These are phyloP conservation scores for Litoditis marina DNA, from an alignment of 2,888 invertebrate species.

Conservation along the genomic window DNA sequence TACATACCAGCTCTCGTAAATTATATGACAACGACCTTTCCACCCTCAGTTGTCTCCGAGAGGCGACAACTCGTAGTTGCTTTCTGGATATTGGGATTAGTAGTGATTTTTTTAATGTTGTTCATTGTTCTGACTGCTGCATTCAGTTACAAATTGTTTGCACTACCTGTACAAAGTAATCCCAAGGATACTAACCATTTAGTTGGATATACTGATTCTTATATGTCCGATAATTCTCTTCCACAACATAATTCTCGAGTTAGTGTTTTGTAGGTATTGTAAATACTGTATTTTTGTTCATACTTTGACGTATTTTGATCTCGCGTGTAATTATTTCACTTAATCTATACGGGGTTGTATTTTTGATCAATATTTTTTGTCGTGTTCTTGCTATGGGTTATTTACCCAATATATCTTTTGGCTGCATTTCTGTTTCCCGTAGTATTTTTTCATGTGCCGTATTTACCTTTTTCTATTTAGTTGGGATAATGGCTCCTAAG, in stretches of 20 bases:
- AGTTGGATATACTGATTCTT: slow-evolving; percentile 22
- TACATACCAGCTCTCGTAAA: slow-evolving; percentile 59
- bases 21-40: slow-evolving; percentile 61
- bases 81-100: slow-evolving; percentile 43
- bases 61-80: slow-evolving; percentile 46
- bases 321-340: no score
- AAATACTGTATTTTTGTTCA: slow-evolving; percentile 16
- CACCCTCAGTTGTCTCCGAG: slow-evolving; percentile 54
- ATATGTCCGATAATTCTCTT: slow-evolving; percentile 12
- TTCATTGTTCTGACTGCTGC: slow-evolving; percentile 44
- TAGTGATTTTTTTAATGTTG: slow-evolving; percentile 43
- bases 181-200: slow-evolving; percentile 22
- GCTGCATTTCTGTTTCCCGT: slow-evolving; percentile 7
- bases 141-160: slow-evolving; percentile 42
- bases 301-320: no score
- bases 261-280: slow-evolving; percentile 18
- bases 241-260: slow-evolving; percentile 22
- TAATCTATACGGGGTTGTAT: no score
- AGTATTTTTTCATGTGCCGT: not conserved
- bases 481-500: slow-evolving; percentile 44
- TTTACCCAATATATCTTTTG: slow-evolving; percentile 2
- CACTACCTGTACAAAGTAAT: slow-evolving; percentile 12
- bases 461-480: slow-evolving; percentile 8
- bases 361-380: no score
- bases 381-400: no score